phyloP scores from a whole-genome alignment of 2,113 vertebrate genomes.

The Phrynosoma blainvillii region DNA sequence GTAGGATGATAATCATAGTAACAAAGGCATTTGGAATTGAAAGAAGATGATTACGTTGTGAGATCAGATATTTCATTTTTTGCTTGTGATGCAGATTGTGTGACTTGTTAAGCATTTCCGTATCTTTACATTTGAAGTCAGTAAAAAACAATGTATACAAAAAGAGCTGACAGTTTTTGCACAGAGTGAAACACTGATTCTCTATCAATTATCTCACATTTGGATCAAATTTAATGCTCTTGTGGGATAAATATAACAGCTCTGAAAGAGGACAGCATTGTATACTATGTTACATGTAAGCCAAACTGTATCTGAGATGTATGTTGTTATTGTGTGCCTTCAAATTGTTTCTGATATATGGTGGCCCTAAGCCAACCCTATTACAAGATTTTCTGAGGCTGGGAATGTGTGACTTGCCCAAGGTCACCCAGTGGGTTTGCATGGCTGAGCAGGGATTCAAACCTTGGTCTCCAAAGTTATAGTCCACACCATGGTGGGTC shows the following conservation, averaged over 20 bases:
- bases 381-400: too few species aligned
- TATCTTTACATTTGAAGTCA: not conserved
- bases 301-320: not conserved
- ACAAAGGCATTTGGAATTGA: not conserved
- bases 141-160: not conserved
- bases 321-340: too few species aligned
- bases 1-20: not conserved
- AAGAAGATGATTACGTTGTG: not conserved
- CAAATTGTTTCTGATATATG: too few species aligned
- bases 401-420: too few species aligned
- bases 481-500: too few species aligned
- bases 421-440: too few species aligned
- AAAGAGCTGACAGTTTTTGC: not conserved
- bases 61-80: not conserved
- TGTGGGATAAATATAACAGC: not conserved
- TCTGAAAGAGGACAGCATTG: not conserved
- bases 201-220: not conserved
- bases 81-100: not conserved
- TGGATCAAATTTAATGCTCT: not conserved
- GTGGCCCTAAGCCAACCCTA: too few species aligned
- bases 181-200: not conserved
- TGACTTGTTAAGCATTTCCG: constrained; percentile 1
- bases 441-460: too few species aligned
- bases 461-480: too few species aligned
- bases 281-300: not conserved